Evolutionary conservation across 2,797 vertebrate species (phyloP).

Genomic region (Prunella strophiata): DNA sequence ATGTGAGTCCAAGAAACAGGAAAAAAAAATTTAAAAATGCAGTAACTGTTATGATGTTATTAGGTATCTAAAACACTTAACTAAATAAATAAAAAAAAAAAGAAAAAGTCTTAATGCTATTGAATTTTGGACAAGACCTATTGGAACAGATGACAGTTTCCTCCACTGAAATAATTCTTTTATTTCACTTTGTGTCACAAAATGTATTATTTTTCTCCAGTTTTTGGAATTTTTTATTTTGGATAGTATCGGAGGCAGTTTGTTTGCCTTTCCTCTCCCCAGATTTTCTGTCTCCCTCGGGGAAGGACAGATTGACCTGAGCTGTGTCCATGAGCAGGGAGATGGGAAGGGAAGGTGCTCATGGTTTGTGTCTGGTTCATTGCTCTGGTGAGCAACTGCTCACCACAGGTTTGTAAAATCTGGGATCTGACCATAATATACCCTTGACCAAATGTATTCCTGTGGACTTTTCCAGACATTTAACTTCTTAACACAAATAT

Average conservation of each 20-base stretch:
- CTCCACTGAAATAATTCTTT: neutral
- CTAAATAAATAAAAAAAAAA: neutral
- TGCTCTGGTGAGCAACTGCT: conserved; percentile 8
- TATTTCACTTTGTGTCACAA: neutral
- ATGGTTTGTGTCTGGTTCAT: neutral
- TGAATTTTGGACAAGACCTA: neutral
- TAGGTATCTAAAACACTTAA: conserved; percentile 5
- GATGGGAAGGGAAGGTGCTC: neutral
- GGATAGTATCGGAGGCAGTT: neutral
- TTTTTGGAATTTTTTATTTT: neutral
- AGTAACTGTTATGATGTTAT: neutral
- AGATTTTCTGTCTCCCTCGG: neutral
- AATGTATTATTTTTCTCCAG: neutral
- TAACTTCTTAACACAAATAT: conserved; percentile 10
- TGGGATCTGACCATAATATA: neutral
- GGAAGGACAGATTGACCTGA: neutral
- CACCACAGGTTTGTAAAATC: neutral
- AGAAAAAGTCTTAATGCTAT: neutral
- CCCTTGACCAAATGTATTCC: neutral
- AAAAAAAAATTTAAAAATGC: neutral
- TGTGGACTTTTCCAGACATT: conserved; percentile 1
- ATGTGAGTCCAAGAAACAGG: neutral
- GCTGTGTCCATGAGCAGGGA: neutral
- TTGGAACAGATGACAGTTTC: neutral
- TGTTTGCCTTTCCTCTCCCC: neutral